Evolutionary conservation across 2,113 vertebrate genomes (phyloP), one percentile per base, ranked within the genome.

Genomic region (Scolopax mira): DNA sequence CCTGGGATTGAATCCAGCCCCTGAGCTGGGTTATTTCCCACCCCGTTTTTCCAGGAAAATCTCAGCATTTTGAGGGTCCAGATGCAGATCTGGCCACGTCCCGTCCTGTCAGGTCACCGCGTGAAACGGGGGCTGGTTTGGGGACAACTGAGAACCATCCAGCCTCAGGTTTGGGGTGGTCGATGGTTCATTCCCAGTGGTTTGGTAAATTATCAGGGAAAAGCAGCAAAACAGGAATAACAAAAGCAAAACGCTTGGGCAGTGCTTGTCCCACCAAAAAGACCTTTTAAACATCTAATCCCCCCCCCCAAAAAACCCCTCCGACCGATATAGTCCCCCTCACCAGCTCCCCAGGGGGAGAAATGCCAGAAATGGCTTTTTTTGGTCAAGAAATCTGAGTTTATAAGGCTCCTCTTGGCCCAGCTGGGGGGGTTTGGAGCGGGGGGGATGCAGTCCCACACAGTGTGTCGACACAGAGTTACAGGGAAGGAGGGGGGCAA

Each of bases 401-500:
- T 69, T 28, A 5, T 25, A 51, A 64, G 11, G 17, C 6, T 42
- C 17, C 37, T 41, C 18, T 65, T 54, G 35, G 41, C 18, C 11
- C 46, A 46, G n/a, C 5, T 11, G 9, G 1, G 41, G 41, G 41
- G 41, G n/a, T n/a, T n/a, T n/a, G n/a, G n/a, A n/a, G n/a, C n/a
- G n/a, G 41, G 14, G 5, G 3, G 15, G 15, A 4, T 1, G 19
- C 23, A 31, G 28, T 19, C 15, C 13, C 72, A 28, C 10, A 1
- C 27, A 0, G 1, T 10, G 23, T 21, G 64, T 16, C 23, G 4
- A n/a, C n/a, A n/a, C n/a, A n/a, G n/a, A n/a, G n/a, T n/a, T n/a
- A n/a, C n/a, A n/a, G 39, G 61, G 30, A 51, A 61, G 41, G n/a
- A 84, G 35, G 23, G 25, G 35, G 31, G 21, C 10, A 27, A 62